Base-by-base conservation (phyloP, 1,140 invertebrate genomes). In the Brachystomella parvula region DNA sequence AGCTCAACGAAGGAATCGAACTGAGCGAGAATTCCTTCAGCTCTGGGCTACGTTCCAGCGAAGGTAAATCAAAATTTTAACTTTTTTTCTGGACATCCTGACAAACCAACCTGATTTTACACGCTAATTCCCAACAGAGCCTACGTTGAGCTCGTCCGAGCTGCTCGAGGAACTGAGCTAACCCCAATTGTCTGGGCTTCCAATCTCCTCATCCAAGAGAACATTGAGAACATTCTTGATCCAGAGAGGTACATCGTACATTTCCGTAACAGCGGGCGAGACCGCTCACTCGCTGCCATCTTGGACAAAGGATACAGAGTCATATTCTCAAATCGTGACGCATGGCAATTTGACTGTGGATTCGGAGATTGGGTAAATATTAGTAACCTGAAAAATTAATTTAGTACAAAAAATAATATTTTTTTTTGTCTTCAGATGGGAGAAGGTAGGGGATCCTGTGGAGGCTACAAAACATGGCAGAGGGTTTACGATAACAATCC, bases 401-500 rank as follows among this genome's bases (percentile, higher is more conserved):
- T 56, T n/a, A 21, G 12, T 56, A 9, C 12, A 56, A 35, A 12
- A n/a, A n/a, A 28, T 31, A 32, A 59, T 60, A 62, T 26, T 44
- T 12, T 49, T 29, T 68, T 29, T 21, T 49, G 21, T 21, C 26
- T 61, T 64, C 31, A 73, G 71, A 73, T 73, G 72, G 72, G 72
- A 31, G 72, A 73, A 69, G 72, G 72, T 2, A 49, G 72, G 28
- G 72, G 76, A 73, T 76, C 70, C 35, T 75, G 61, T 70, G 72
- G 72, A 29, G 72, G 76, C 2, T 77, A 76, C 72, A 77, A 76
- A 66, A 76, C 75, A 1, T 77, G 76, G 76, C 76, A 77, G 67
- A 61, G 66, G 44, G 73, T 77, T 3, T 77, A 77, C 64, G 76
- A 77, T 64, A 77, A 77, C 69, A 74, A 73, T 63, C 75, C 75